Evolutionary conservation across 2,113 vertebrate species (phyloP).

Genomic region (Lampris megalopsis): DNA sequence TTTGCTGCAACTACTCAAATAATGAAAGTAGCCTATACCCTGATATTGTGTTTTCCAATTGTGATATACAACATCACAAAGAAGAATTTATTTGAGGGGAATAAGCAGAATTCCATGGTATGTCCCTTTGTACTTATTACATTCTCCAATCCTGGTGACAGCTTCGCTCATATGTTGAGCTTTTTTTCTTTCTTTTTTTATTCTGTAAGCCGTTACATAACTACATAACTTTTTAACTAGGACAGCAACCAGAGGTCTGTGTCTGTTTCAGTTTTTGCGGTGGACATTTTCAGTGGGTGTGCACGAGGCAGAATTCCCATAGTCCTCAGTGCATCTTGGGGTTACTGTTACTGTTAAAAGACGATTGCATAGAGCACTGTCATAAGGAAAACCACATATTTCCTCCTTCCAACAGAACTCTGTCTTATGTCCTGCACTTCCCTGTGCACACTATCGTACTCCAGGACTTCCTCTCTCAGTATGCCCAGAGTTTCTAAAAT

Average conservation of each 20-base stretch:
- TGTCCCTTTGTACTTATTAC: conserved; percentile 8
- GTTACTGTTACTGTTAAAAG: not conserved
- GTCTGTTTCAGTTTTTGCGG: conserved; percentile 50
- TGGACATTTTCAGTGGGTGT: conserved; percentile 48
- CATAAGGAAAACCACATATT: conserved; percentile 2
- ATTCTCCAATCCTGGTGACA: conserved; percentile 12
- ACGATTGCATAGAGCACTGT: not conserved
- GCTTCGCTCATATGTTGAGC: conserved; percentile 59
- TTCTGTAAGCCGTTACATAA: conserved; percentile 73
- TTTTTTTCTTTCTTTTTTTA: conserved; percentile 67
- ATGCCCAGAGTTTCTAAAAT: conserved; percentile 46
- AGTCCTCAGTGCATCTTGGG: conserved; percentile 5
- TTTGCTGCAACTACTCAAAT: too few species aligned
- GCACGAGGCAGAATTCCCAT: not conserved
- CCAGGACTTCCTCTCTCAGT: conserved; percentile 34
- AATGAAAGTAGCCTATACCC: too few species aligned
- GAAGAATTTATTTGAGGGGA: not conserved
- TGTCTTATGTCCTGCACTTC: conserved; percentile 51
- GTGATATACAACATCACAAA: too few species aligned
- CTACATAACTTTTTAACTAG: conserved; percentile 61
- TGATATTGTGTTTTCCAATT: too few species aligned
- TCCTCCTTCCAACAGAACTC: conserved; percentile 13
- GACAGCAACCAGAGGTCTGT: conserved; percentile 64
- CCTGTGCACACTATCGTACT: conserved; percentile 28
- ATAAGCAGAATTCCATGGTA: not conserved